Percentiles rank a stretch among this genome's conserved stretches.
phyloP scores from a whole-genome alignment of 2,888 invertebrate species.

The Himalopsyche anomala region DNA sequence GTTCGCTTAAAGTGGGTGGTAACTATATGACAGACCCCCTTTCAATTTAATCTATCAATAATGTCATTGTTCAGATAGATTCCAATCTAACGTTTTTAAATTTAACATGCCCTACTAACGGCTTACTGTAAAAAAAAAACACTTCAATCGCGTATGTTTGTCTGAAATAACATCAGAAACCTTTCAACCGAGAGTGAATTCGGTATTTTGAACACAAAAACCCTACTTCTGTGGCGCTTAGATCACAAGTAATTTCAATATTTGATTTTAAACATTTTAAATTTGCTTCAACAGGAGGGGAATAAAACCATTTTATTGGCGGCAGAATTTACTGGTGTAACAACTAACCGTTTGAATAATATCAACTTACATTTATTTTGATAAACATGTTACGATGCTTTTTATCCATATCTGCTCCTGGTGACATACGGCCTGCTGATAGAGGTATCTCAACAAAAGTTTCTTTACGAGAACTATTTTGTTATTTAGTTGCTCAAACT shows the following conservation, averaged over 20 bases:
- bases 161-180: not conserved
- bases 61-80: constrained; percentile 61
- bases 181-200: not conserved
- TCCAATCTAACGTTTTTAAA: constrained; percentile 54
- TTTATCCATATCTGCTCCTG: too few species aligned
- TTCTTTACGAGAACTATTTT: too few species aligned
- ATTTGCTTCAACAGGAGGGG: not conserved
- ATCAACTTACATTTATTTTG: too few species aligned
- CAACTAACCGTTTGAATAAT: constrained; percentile 2
- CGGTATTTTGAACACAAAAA: not conserved
- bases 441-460: too few species aligned
- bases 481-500: too few species aligned
- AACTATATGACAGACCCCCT: constrained; percentile 57
- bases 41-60: constrained; percentile 61
- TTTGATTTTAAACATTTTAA: not conserved
- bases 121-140: not conserved
- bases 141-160: constrained; percentile 5
- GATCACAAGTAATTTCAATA: not conserved
- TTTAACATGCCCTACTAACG: constrained; percentile 41
- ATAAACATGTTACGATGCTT: too few species aligned
- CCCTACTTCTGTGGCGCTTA: not conserved
- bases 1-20: constrained; percentile 58
- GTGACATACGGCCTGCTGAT: too few species aligned
- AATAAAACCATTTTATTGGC: not conserved
- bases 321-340: not conserved